These are phyloP conservation scores for Napeogenes inachia DNA, from an alignment of 2,888 invertebrate genomes.

Conservation along the genomic window DNA sequence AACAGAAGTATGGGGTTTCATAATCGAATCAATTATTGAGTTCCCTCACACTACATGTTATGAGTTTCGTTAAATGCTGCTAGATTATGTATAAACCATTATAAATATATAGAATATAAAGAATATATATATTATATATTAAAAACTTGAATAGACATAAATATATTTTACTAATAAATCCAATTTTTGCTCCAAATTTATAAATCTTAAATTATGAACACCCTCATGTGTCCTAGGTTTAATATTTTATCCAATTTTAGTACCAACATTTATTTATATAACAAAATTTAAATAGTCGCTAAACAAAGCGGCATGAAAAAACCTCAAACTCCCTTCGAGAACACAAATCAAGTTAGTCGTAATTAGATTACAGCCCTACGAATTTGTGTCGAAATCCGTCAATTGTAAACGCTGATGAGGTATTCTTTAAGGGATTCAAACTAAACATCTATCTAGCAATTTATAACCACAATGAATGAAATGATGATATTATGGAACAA, in stretches of 20 bases:
- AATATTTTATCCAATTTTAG: background rate
- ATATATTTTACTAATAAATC: no score
- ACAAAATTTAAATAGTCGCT: background rate
- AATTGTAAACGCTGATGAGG: conserved; percentile 58
- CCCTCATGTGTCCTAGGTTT: background rate
- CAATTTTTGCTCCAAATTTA: no score
- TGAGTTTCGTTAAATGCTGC: no score
- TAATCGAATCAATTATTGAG: conserved; percentile 13
- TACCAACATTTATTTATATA: background rate
- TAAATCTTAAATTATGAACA: no score
- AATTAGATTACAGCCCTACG: conserved; percentile 53
- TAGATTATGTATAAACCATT: no score
- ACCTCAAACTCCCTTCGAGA: conserved; percentile 17
- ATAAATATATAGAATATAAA: no score
- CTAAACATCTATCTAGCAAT: conserved; percentile 14
- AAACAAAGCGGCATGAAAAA: conserved; percentile 25
- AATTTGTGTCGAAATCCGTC: conserved; percentile 43
- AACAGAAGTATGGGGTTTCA: conserved; percentile 6
- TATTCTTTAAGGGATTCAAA: conserved; percentile 53
- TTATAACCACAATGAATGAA: conserved; percentile 5
- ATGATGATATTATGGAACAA: background rate
- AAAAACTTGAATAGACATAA: no score
- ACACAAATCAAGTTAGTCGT: conserved; percentile 53
- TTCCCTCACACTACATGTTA: background rate
- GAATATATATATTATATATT: no score